These are phyloP conservation scores for Micromys minutus DNA, from an alignment of 2,113 vertebrate species.

Conservation along the genomic window DNA sequence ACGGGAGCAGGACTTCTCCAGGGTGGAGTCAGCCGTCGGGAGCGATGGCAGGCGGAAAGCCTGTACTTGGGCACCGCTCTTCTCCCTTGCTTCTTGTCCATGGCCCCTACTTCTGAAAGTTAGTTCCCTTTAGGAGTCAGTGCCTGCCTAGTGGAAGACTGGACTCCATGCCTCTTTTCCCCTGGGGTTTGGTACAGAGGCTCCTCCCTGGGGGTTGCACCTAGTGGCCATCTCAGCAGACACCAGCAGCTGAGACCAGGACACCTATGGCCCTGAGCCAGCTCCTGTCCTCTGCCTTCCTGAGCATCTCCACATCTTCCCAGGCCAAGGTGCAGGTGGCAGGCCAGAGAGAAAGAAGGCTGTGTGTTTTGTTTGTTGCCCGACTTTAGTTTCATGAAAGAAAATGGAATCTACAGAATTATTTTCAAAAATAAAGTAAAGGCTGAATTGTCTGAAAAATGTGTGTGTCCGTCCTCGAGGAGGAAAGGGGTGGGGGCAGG, in stretches of 20 bases:
- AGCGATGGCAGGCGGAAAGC: too few species aligned
- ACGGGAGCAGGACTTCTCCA: background rate
- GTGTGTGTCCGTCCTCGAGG: conserved; percentile 44
- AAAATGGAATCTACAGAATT: conserved; percentile 76
- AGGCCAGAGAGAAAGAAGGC: conserved; percentile 2
- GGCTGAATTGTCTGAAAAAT: conserved; percentile 71
- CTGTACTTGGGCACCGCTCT: background rate
- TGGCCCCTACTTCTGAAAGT: background rate
- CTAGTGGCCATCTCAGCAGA: background rate
- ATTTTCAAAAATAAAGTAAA: conserved; percentile 84
- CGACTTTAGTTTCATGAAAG: conserved; percentile 65
- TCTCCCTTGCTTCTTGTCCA: background rate
- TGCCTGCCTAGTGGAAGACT: background rate
- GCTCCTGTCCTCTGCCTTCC: background rate
- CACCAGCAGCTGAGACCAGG: background rate
- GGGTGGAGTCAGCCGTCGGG: background rate
- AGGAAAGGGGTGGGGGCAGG: background rate
- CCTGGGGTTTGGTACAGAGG: background rate
- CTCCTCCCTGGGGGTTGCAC: background rate
- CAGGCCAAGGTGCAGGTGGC: background rate
- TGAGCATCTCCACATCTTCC: background rate
- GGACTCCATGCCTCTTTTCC: background rate
- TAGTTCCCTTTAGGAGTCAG: background rate
- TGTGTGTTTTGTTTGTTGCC: conserved; percentile 61
- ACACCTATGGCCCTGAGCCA: background rate